These are phyloP conservation scores for Galagoides demidoff DNA, from an alignment of 2,797 vertebrate genomes.

Conservation along the genomic window DNA sequence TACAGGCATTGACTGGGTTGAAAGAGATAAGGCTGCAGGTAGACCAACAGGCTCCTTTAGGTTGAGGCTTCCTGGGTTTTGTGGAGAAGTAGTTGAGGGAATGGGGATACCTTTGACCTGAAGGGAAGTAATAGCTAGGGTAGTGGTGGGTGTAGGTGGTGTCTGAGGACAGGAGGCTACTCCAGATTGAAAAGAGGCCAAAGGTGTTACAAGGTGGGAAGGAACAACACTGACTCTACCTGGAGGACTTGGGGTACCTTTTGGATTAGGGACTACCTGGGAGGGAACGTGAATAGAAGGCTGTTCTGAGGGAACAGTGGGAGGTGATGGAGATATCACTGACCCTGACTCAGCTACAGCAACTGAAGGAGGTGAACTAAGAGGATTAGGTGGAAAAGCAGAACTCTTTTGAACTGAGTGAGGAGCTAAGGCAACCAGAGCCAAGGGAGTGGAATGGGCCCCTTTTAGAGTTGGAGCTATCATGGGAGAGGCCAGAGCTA, in stretches of 20 bases:
- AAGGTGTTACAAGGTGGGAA: slow-evolving; percentile 30
- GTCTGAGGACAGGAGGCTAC: slow-evolving; percentile 34
- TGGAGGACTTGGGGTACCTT: slow-evolving; percentile 30
- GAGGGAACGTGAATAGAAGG: slow-evolving; percentile 15
- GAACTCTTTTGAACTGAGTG: slow-evolving; percentile 72
- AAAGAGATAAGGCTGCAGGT: slow-evolving; percentile 86
- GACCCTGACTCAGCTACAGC: slow-evolving; percentile 80
- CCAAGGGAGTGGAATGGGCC: slow-evolving; percentile 69
- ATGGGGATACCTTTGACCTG: slow-evolving; percentile 38
- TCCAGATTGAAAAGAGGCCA: slow-evolving; percentile 48
- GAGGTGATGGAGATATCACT: neutral
- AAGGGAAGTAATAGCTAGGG: slow-evolving; percentile 5
- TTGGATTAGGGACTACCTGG: slow-evolving; percentile 5
- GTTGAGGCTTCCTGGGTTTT: slow-evolving; percentile 43
- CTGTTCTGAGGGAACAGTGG: slow-evolving; percentile 44
- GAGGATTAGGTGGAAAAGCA: slow-evolving; percentile 86
- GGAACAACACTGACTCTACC: slow-evolving; percentile 19
- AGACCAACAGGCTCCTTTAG: slow-evolving; percentile 85
- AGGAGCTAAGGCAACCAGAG: slow-evolving; percentile 44
- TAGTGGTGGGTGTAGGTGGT: neutral
- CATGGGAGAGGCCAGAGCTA: slow-evolving; percentile 67
- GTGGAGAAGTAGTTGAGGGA: slow-evolving; percentile 55
- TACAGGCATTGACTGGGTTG: slow-evolving; percentile 53
- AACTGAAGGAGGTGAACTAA: slow-evolving; percentile 76
- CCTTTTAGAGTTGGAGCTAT: slow-evolving; percentile 74